These are phyloP conservation scores for Steinernema carpocapsae DNA, from an alignment of 2,888 invertebrate genomes.

Conservation along the genomic window DNA sequence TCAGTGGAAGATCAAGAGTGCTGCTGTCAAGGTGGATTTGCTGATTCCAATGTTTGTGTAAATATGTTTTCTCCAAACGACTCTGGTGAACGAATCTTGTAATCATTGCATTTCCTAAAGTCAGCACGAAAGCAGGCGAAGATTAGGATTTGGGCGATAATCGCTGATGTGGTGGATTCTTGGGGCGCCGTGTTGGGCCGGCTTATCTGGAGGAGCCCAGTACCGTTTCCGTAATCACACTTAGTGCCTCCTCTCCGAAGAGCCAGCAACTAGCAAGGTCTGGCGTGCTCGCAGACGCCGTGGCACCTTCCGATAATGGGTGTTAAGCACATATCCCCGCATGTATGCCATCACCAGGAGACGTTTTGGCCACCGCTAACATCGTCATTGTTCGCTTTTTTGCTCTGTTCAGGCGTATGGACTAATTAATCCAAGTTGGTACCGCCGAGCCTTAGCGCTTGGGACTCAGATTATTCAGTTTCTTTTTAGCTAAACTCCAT, in stretches of 20 bases:
- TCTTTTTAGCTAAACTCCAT: too few species aligned
- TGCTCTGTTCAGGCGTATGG: not conserved
- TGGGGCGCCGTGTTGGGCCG: too few species aligned
- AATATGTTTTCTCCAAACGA: not conserved
- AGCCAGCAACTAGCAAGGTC: not conserved
- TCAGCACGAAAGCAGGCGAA: not conserved
- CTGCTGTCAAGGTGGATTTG: too few species aligned
- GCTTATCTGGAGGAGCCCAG: not conserved
- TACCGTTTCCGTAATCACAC: conserved; percentile 1
- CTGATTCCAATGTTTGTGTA: not conserved
- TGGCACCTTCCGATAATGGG: conserved; percentile 18
- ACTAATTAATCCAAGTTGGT: conserved; percentile 4
- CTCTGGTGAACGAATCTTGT: not conserved
- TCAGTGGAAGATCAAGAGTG: too few species aligned
- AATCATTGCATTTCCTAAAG: not conserved
- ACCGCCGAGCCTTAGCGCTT: not conserved
- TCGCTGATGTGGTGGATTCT: too few species aligned
- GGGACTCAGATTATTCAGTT: too few species aligned
- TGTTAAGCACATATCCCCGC: not conserved
- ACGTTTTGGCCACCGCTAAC: not conserved
- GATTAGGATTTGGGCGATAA: not conserved
- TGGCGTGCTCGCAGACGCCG: not conserved
- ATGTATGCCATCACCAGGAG: not conserved
- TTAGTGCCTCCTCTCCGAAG: not conserved
- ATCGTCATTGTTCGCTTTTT: conserved; percentile 17